phyloP scores from a whole-genome alignment of 37 sponge, comb jelly and placozoan species.

The Oscarella lobularis region DNA sequence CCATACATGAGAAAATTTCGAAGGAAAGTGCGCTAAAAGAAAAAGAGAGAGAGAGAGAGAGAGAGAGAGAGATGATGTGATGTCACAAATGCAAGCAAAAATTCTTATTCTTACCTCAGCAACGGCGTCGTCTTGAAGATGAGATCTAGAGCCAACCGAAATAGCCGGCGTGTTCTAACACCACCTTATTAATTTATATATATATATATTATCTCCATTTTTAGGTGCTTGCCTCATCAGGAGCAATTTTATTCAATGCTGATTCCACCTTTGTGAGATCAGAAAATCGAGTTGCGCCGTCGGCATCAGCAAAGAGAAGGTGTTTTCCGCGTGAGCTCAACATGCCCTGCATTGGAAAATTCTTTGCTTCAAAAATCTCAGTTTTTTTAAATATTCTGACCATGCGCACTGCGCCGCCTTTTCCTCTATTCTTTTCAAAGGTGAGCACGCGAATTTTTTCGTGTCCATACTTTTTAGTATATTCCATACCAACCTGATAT shows the following conservation, averaged over 20 bases:
- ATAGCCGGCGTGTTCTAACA: constrained; percentile 13
- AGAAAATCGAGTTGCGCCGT: constrained; percentile 81
- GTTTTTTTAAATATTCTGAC: constrained; percentile 16
- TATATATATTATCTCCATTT: too few relatives aligned
- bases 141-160: constrained; percentile 87
- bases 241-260: constrained; percentile 25
- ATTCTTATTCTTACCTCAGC: constrained; percentile 42
- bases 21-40: constrained; percentile 59
- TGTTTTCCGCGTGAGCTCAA: constrained; percentile 76
- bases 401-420: constrained; percentile 95
- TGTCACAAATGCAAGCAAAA: background rate
- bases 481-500: constrained; percentile 65
- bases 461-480: constrained; percentile 43
- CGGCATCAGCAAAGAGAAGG: constrained; percentile 87
- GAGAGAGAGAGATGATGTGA: background rate
- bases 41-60: background rate
- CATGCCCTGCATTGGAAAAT: constrained; percentile 49
- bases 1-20: constrained; percentile 90
- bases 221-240: constrained; percentile 18
- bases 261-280: constrained; percentile 70
- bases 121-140: constrained; percentile 87
- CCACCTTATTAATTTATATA: too few relatives aligned
- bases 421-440: constrained; percentile 81
- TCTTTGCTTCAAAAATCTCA: background rate
- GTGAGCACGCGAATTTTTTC: constrained; percentile 78